A percentile compares a stretch with the other conserved stretches of the same genome.
Evolutionary conservation across 2,797 vertebrate species (phyloP).

Genomic region (Xenentodon cancila): DNA sequence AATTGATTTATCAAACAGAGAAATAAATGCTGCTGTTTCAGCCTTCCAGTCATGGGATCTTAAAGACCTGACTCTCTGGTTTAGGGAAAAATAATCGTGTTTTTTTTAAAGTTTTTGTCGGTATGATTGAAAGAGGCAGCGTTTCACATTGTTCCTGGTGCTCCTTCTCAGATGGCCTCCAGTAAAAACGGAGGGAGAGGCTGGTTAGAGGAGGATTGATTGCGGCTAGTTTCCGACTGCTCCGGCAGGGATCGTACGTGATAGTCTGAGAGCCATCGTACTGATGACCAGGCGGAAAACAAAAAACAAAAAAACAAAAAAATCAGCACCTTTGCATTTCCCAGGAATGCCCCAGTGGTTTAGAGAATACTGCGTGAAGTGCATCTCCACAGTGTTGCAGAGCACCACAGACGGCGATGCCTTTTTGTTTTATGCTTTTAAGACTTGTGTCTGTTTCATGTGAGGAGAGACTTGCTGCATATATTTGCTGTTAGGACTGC

Average conservation of each 20-base stretch:
- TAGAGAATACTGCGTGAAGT: constrained; percentile 52
- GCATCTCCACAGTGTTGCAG: constrained; percentile 49
- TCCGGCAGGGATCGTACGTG: constrained; percentile 57
- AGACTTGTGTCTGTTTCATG: constrained; percentile 30
- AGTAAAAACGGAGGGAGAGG: constrained; percentile 39
- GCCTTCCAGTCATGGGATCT: background rate
- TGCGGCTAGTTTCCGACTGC: constrained; percentile 66
- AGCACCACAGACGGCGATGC: constrained; percentile 27
- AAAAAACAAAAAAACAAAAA: constrained; percentile 20
- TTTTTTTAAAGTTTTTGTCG: background rate
- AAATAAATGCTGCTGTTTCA: background rate
- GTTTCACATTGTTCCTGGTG: constrained; percentile 35
- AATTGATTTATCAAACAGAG: too few species aligned
- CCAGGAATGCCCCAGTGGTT: constrained; percentile 61
- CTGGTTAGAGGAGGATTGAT: constrained; percentile 71
- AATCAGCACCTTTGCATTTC: constrained; percentile 78
- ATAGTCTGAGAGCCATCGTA: constrained; percentile 72
- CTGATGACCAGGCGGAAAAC: constrained; percentile 75
- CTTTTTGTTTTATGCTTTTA: constrained; percentile 17
- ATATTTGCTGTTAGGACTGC: background rate
- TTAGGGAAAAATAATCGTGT: background rate
- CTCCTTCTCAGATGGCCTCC: constrained; percentile 29
- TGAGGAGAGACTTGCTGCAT: constrained; percentile 14
- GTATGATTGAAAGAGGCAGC: constrained; percentile 12
- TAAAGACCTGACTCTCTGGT: background rate